phyloP scores from a whole-genome alignment of 1,140 invertebrate species.

The Marisa cornuarietis region DNA sequence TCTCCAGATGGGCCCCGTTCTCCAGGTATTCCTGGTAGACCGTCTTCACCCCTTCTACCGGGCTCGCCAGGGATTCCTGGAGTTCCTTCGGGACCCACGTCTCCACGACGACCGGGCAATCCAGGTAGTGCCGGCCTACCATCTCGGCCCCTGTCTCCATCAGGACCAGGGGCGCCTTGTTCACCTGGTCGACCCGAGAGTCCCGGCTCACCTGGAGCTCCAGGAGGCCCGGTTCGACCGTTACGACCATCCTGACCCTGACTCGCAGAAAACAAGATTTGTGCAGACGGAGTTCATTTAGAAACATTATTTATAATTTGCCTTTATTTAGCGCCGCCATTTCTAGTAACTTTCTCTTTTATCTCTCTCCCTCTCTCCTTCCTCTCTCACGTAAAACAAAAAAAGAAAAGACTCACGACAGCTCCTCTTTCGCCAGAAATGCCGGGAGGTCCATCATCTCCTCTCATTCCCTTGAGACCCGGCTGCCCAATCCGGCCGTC shows the following conservation, averaged over 20 bases:
- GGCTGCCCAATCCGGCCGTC: conserved; percentile 19
- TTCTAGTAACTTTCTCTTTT: too few relatives aligned
- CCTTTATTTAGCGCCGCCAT: too few relatives aligned
- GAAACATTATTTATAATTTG: too few relatives aligned
- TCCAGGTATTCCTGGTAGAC: conserved; percentile 39
- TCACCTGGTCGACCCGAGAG: conserved; percentile 25
- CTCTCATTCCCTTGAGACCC: conserved; percentile 20
- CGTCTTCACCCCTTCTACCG: conserved; percentile 34
- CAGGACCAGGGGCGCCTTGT: conserved; percentile 14
- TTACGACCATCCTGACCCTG: conserved; percentile 26
- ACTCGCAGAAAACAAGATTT: too few relatives aligned
- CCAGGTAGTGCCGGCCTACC: conserved; percentile 37
- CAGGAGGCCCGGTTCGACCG: conserved; percentile 6
- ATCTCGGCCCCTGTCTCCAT: conserved; percentile 67
- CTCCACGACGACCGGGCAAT: conserved; percentile 32
- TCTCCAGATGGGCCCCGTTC: conserved; percentile 31
- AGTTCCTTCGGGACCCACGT: conserved; percentile 43
- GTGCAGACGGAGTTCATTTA: too few relatives aligned
- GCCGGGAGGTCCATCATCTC: conserved; percentile 30
- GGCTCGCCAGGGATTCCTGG: conserved; percentile 36
- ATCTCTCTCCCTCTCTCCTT: conserved; percentile 14
- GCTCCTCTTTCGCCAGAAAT: conserved; percentile 16
- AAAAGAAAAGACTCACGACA: conserved; percentile 1
- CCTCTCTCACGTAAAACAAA: too few relatives aligned
- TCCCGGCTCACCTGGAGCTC: conserved; percentile 28